These are phyloP conservation scores for Epistrophella euchroma DNA, from an alignment of 2,888 invertebrate species.

Conservation along the genomic window DNA sequence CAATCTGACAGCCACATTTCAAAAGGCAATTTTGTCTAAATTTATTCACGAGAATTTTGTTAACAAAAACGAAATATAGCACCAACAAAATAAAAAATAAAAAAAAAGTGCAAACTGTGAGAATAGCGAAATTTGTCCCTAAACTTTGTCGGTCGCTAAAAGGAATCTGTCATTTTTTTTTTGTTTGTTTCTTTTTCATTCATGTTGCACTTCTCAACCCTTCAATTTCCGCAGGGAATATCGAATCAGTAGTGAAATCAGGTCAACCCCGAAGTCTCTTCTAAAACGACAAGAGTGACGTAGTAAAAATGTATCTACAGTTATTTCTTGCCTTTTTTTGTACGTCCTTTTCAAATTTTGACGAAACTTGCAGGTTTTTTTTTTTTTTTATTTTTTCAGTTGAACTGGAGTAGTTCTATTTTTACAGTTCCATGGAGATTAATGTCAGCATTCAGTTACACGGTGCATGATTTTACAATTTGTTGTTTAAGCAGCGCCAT, in stretches of 20 bases:
- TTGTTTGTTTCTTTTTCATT: neutral
- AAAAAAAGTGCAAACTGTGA: neutral
- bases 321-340: neutral
- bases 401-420: constrained; percentile 48
- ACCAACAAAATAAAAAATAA: neutral
- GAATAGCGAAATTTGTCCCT: neutral
- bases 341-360: constrained; percentile 20
- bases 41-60: neutral
- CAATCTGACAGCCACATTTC: neutral
- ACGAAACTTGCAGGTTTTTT: constrained; percentile 23
- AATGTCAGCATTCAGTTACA: constrained; percentile 66
- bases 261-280: constrained; percentile 30
- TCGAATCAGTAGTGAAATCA: constrained; percentile 38
- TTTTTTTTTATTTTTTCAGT: constrained; percentile 8
- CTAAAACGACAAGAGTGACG: constrained; percentile 16
- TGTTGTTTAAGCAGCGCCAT: constrained; percentile 46
- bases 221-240: constrained; percentile 24
- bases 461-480: constrained; percentile 69
- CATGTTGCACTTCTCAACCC: constrained; percentile 1
- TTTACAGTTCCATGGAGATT: constrained; percentile 65
- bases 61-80: neutral
- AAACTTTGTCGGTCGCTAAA: constrained; percentile 17
- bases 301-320: constrained; percentile 10
- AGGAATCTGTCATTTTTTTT: constrained; percentile 23
- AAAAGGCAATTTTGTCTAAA: neutral